phyloP scores from a whole-genome alignment of 1,140 invertebrate species.

The Ostrea denselamellosa region DNA sequence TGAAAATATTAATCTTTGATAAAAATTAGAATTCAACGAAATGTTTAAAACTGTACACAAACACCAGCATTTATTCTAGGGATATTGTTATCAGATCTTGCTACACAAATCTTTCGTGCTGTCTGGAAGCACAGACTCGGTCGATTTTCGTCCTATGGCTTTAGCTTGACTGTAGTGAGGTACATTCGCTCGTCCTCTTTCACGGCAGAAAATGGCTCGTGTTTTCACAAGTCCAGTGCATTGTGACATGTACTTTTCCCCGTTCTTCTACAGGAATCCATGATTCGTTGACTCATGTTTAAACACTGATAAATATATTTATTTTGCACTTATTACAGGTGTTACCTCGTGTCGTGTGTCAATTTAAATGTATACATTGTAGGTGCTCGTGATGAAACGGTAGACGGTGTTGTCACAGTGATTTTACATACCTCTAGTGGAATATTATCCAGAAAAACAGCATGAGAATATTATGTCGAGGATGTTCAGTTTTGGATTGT shows the following conservation, averaged over 20 bases:
- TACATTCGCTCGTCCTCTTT: neutral
- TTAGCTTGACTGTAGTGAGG: neutral
- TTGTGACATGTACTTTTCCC: neutral
- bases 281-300: constrained; percentile 26
- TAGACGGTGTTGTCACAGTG: neutral
- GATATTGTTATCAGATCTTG: neutral
- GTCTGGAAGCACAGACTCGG: neutral
- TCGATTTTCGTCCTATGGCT: constrained; percentile 1
- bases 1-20: no score
- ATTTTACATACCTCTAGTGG: neutral
- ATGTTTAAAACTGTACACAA: no score
- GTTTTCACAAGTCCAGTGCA: neutral
- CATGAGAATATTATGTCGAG: neutral
- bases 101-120: neutral
- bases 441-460: neutral
- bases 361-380: constrained; percentile 13
- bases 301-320: constrained; percentile 38
- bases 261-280: neutral
- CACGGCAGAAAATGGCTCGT: neutral
- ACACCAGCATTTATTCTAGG: no score
- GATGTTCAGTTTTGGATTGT: neutral
- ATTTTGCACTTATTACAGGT: neutral
- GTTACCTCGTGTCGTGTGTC: neutral
- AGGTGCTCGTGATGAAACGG: neutral
- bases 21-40: no score